Evolutionary conservation across 2,797 vertebrate species (phyloP).

Genomic region (Poeciliopsis presidionis): DNA sequence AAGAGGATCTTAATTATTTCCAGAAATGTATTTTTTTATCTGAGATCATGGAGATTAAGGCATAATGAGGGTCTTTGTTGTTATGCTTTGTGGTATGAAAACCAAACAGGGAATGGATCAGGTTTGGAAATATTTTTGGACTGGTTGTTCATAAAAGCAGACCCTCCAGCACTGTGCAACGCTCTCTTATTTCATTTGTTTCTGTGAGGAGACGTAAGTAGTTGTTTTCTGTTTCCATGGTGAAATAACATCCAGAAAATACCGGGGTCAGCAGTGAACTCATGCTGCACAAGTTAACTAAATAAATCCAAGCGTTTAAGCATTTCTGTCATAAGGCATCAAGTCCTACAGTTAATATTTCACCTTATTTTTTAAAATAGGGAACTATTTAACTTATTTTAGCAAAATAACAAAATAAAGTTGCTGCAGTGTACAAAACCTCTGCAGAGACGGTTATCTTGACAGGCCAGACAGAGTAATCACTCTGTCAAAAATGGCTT

Average conservation of each 20-base stretch:
- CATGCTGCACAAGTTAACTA: slow-evolving; percentile 1
- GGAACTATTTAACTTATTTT: not conserved
- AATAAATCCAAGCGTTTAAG: not conserved
- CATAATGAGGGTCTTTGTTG: not conserved
- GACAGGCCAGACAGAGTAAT: slow-evolving; percentile 72
- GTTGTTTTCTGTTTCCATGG: slow-evolving; percentile 5
- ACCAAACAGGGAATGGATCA: not conserved
- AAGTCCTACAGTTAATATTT: not conserved
- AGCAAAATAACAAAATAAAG: slow-evolving; percentile 19
- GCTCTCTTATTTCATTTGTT: not conserved
- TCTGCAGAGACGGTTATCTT: slow-evolving; percentile 50
- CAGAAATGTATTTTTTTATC: not conserved
- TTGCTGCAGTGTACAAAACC: slow-evolving; percentile 43
- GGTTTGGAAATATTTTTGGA: not conserved
- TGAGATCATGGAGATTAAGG: slow-evolving; percentile 5
- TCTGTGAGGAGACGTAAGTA: slow-evolving; percentile 1
- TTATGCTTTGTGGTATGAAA: not conserved
- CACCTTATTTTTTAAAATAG: not conserved
- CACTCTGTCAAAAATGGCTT: slow-evolving; percentile 65
- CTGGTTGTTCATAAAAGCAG: not conserved
- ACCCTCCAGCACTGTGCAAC: not conserved
- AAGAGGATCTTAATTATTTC: slow-evolving; percentile 3
- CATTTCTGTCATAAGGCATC: not conserved
- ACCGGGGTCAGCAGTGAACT: not conserved
- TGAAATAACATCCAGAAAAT: slow-evolving; percentile 10